These are phyloP conservation scores for Otus scops DNA, from an alignment of 2,797 vertebrate species.

Conservation along the genomic window DNA sequence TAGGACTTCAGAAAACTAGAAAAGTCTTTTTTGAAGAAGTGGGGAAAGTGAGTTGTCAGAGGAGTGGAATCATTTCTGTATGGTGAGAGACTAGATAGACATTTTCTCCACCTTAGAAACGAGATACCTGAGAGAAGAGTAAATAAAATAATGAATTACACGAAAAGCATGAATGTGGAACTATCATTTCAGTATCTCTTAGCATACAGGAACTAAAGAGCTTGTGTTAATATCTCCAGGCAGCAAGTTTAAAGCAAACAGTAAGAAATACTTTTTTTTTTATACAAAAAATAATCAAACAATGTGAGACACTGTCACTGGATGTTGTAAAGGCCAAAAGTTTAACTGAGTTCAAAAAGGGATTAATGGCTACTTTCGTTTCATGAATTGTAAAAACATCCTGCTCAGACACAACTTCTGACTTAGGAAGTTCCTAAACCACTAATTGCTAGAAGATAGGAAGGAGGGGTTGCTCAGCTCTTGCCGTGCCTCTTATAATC, in stretches of 20 bases:
- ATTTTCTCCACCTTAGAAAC: background rate
- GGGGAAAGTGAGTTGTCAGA: background rate
- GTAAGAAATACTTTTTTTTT: background rate
- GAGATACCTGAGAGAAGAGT: background rate
- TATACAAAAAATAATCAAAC: background rate
- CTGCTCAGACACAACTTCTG: background rate
- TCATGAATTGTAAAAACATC: slow-evolving; percentile 35
- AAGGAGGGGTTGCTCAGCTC: slow-evolving; percentile 28
- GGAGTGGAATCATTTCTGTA: background rate
- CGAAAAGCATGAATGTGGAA: background rate
- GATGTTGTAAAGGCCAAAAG: background rate
- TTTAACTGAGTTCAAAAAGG: slow-evolving; percentile 18
- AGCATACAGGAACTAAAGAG: background rate
- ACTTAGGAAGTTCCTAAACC: slow-evolving; percentile 39
- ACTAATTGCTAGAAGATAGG: slow-evolving; percentile 52
- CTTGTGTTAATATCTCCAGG: background rate
- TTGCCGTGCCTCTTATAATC: slow-evolving; percentile 14
- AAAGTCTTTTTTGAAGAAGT: background rate
- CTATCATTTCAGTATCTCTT: background rate
- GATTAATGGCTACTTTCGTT: slow-evolving; percentile 35
- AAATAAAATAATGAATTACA: background rate
- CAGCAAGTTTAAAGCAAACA: background rate
- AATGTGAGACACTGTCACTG: background rate
- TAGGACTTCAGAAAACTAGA: background rate
- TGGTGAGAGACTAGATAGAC: background rate